Evolutionary conservation across 2,113 vertebrate genomes (phyloP).

Genomic region (Phalacrocorax pelagicus): DNA sequence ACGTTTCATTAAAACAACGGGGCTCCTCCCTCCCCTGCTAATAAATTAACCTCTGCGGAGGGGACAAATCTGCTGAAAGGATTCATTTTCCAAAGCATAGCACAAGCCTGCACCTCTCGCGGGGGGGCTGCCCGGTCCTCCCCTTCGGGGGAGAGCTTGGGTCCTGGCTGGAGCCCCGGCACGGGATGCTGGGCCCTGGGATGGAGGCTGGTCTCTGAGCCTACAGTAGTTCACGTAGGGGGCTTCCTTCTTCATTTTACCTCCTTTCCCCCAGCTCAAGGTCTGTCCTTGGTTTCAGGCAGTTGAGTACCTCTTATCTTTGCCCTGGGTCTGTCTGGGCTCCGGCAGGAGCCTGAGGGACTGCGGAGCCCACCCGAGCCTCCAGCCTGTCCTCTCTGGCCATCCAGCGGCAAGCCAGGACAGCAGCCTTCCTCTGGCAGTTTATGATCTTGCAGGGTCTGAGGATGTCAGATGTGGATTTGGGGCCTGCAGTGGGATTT

Average conservation of each 20-base stretch:
- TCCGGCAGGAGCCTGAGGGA: background rate
- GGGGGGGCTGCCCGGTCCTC: background rate
- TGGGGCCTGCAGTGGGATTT: background rate
- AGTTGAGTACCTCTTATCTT: fast-evolving
- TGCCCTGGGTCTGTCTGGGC: background rate
- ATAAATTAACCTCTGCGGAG: background rate
- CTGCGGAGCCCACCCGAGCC: fast-evolving
- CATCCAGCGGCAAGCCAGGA: background rate
- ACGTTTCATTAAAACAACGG: background rate
- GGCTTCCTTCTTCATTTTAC: background rate
- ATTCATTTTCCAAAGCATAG: background rate
- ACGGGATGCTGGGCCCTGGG: background rate
- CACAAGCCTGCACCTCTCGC: fast-evolving
- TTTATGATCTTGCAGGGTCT: background rate
- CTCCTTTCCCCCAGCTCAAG: fast-evolving
- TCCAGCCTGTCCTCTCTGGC: background rate
- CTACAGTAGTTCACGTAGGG: fast-evolving
- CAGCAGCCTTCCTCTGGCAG: fast-evolving
- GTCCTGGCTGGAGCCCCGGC: fast-evolving
- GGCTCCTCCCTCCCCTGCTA: background rate
- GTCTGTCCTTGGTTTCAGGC: background rate
- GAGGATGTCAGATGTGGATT: background rate
- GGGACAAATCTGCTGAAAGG: background rate
- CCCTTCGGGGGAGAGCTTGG: fast-evolving
- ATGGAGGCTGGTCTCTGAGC: background rate